phyloP scores from a whole-genome alignment of 1,140 invertebrate species.

The Teleopsis dalmanni region DNA sequence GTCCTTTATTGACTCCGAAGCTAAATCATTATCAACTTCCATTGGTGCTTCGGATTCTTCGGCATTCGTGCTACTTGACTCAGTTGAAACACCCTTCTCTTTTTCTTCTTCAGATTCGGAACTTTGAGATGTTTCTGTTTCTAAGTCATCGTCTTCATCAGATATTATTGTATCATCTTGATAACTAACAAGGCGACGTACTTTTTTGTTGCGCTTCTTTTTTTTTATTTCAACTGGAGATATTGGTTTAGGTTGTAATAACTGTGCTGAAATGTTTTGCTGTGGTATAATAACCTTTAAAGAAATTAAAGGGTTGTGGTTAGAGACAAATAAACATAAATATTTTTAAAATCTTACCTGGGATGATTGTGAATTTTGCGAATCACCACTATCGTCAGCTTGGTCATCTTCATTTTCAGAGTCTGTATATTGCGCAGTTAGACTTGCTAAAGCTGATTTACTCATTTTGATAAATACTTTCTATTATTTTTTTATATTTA shows the following conservation, averaged over 20 bases:
- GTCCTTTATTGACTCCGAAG: constrained; percentile 11
- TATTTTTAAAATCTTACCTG: background rate
- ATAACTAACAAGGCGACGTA: constrained; percentile 62
- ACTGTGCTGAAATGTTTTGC: constrained; percentile 20
- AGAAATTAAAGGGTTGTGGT: background rate
- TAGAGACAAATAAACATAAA: background rate
- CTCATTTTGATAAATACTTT: too few species aligned
- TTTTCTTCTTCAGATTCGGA: constrained; percentile 13
- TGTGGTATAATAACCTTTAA: constrained; percentile 32
- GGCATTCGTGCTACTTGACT: background rate
- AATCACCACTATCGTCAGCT: constrained; percentile 48
- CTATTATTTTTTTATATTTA: too few species aligned
- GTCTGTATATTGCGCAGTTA: constrained; percentile 76
- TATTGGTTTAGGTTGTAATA: constrained; percentile 21
- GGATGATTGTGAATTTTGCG: constrained; percentile 30
- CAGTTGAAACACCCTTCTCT: constrained; percentile 30
- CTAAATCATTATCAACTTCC: constrained; percentile 22
- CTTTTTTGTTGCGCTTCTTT: constrained; percentile 34
- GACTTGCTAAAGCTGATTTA: constrained; percentile 60
- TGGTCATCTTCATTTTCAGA: constrained; percentile 71
- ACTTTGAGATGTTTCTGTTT: constrained; percentile 24
- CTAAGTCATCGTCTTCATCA: constrained; percentile 51
- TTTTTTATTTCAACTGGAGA: constrained; percentile 6
- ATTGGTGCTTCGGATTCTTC: constrained; percentile 13
- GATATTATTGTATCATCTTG: constrained; percentile 74